phyloP scores from a whole-genome alignment of 2,888 invertebrate genomes.

The Drosophila heteroneura region DNA sequence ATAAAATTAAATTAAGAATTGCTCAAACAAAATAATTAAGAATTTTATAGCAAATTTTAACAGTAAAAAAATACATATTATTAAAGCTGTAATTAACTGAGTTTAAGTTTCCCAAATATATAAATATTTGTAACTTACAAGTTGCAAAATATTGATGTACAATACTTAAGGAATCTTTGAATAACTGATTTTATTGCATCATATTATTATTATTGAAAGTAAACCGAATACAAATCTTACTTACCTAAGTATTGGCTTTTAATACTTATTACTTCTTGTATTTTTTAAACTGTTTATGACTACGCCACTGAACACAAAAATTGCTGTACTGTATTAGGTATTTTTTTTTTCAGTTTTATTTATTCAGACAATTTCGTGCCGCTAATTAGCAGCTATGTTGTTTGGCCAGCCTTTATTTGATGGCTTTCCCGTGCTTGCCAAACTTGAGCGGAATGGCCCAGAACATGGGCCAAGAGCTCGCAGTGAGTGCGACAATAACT shows the following conservation, averaged over 20 bases:
- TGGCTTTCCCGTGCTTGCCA: constrained; percentile 17
- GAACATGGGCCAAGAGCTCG: constrained; percentile 24
- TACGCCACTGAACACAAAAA: neutral
- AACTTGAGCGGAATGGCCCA: constrained; percentile 15
- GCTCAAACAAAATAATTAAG: neutral
- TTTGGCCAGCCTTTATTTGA: constrained; percentile 40
- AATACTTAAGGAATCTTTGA: neutral
- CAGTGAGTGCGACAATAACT: constrained; percentile 24
- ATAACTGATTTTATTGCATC: neutral
- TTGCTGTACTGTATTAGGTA: constrained; percentile 11
- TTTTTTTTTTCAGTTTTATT: constrained; percentile 22
- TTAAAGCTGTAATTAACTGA: neutral
- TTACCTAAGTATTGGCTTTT: neutral
- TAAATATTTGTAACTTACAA: neutral
- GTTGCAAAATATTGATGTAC: neutral
- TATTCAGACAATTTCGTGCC: constrained; percentile 48
- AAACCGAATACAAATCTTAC: neutral
- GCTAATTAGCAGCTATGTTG: constrained; percentile 56
- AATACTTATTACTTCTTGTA: neutral
- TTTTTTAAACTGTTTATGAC: neutral
- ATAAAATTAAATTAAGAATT: neutral
- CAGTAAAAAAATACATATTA: neutral
- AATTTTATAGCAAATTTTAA: neutral
- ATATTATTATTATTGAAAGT: neutral
- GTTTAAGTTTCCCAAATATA: neutral